A percentile compares a stretch with the other conserved stretches of the same genome.
Evolutionary conservation across 2,797 vertebrate genomes (phyloP).

Genomic region (Acanthurus lineatus): DNA sequence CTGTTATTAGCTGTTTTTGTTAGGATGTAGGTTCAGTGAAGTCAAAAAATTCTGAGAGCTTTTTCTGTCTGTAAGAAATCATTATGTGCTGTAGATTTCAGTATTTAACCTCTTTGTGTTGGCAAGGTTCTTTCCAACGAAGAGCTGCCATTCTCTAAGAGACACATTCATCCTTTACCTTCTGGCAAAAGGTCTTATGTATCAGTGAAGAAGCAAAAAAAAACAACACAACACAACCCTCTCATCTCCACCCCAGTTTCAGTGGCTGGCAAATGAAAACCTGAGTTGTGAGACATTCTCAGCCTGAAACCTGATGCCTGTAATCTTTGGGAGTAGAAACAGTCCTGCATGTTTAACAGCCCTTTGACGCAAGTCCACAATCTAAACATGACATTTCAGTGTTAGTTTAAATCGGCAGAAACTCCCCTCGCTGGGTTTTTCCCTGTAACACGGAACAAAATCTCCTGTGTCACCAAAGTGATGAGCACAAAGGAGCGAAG

Average conservation of each 20-base stretch:
- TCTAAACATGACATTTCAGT: constrained; percentile 69
- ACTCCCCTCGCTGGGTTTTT: constrained; percentile 15
- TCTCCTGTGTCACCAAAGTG: background rate
- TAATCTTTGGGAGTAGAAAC: constrained; percentile 60
- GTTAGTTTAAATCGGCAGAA: constrained; percentile 51
- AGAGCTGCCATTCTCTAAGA: background rate
- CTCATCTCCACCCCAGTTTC: constrained; percentile 45
- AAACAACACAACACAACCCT: background rate
- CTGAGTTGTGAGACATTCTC: constrained; percentile 43
- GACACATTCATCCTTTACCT: background rate
- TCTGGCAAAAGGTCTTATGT: background rate
- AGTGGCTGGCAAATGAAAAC: constrained; percentile 53
- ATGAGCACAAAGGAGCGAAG: constrained; percentile 6
- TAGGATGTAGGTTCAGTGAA: background rate
- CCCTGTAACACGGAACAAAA: background rate
- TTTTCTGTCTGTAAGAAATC: background rate
- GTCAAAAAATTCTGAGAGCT: background rate
- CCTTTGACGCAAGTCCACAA: constrained; percentile 56
- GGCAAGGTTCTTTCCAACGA: background rate
- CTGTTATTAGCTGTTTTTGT: background rate
- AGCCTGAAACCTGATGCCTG: constrained; percentile 67
- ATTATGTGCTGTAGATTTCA: background rate
- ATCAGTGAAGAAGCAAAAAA: constrained; percentile 30
- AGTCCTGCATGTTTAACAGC: constrained; percentile 38
- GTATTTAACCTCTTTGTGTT: background rate